Base-by-base conservation (phyloP, 2,113 vertebrate genomes). In the Microcebus griseorufus region DNA sequence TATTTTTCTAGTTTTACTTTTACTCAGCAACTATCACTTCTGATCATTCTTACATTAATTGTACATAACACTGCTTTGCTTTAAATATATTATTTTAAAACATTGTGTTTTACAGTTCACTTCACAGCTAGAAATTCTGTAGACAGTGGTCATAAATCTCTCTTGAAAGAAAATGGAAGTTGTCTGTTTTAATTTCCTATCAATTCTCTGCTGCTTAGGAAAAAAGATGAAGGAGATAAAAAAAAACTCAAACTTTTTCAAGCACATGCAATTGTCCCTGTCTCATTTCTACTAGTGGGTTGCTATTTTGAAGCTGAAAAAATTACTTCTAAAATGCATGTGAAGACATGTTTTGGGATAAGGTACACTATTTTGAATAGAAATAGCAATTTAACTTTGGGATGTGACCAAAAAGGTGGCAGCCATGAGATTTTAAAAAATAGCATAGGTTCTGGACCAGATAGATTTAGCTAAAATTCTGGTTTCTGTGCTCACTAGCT, bases 141-240 rank as follows among this genome's bases (percentile, higher is more conserved):
- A 95, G 97, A 97, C 95, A 96, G 90, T 90, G 58, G 97, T 86
- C 96, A 96, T 98, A 97, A 98, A 97, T 98, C 97, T 98, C 90
- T 87, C 92, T 94, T 70, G 94, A 97, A 97, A 97, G 96, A 97
- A 98, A 97, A 95, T 67, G 87, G 90, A 97, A 96, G 83, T 93
- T 98, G 97, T 98, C 97, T 97, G 37, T 96, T 97, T 97, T 97
- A 97, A 97, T 98, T 97, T 96, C 80, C 72, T 88, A 85, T 97
- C 97, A 95, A 85, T 96, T 96, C 88, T 80, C 17, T 72, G 14
- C 69, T 78, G 70, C 87, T 89, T 87, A 65, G 34, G 90, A 76
- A 94, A 93, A 90, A 78, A 55, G 42, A 81, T 85, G 67, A n/a
- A 27, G 48, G 37, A 81, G 62, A 88, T n/a, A 58, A 14, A 69